phyloP scores from a whole-genome alignment of 2,113 vertebrate species.

The Ptilonorhynchus violaceus region DNA sequence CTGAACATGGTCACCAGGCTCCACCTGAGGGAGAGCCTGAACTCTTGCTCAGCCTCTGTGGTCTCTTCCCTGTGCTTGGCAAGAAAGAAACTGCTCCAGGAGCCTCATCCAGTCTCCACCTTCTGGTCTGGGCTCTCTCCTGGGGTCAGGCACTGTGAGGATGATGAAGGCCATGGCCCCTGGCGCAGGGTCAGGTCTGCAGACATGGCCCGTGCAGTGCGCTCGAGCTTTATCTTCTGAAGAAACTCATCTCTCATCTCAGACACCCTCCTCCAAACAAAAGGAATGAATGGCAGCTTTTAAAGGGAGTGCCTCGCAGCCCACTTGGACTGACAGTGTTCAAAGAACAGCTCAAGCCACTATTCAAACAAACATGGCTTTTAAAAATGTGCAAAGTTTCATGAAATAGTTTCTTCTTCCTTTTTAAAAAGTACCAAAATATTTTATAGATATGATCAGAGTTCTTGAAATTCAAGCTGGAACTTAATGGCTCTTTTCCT shows the following conservation, averaged over 20 bases:
- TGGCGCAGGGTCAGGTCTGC: rapidly evolving
- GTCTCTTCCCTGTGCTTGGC: neutral
- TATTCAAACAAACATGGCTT: rapidly evolving
- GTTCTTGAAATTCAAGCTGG: neutral
- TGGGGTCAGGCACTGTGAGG: rapidly evolving
- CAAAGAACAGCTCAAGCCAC: neutral
- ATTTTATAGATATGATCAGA: neutral
- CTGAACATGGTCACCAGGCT: rapidly evolving
- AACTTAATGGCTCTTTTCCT: neutral
- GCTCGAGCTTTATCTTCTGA: neutral
- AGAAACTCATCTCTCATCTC: neutral
- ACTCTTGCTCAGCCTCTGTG: neutral
- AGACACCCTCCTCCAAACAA: neutral
- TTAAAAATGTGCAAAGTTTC: rapidly evolving
- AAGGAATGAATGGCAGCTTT: neutral
- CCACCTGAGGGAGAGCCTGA: rapidly evolving
- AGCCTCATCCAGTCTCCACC: neutral
- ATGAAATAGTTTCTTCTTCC: neutral
- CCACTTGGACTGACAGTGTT: rapidly evolving
- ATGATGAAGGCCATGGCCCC: neutral
- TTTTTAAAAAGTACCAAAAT: neutral
- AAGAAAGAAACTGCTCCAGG: neutral
- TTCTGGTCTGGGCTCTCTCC: neutral
- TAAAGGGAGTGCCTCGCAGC: rapidly evolving
- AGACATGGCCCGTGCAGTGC: neutral